Conservation (phyloP, 1,140 invertebrate genomes). For the Macrosteles quadrilineatus region DNA sequence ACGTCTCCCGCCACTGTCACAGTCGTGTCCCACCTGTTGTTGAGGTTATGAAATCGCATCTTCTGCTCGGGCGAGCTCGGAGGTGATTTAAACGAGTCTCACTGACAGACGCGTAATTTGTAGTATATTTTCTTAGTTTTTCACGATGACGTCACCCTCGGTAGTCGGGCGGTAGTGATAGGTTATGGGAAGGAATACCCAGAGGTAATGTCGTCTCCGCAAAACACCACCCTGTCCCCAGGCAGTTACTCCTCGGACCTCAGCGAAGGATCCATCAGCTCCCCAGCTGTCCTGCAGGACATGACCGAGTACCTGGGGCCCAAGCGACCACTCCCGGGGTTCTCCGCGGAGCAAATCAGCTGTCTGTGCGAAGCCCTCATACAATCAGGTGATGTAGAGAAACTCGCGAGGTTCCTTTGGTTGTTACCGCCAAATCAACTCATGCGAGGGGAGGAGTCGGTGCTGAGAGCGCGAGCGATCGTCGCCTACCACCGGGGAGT, state of each 20-base stretch:
- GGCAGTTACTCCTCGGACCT: constrained; percentile 19
- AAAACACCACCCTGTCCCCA: not conserved
- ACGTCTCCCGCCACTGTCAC: too few relatives aligned
- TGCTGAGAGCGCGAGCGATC: constrained; percentile 84
- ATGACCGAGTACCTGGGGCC: constrained; percentile 23
- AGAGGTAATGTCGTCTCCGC: not conserved
- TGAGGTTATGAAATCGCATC: too few relatives aligned
- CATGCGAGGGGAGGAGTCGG: constrained; percentile 80
- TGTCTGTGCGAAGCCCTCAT: constrained; percentile 95
- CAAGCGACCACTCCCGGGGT: constrained; percentile 36
- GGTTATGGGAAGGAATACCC: too few relatives aligned
- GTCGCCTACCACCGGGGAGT: constrained; percentile 91
- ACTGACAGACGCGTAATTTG: too few relatives aligned
- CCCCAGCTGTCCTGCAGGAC: constrained; percentile 9
- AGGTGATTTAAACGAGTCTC: too few relatives aligned
- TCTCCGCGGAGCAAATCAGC: constrained; percentile 62
- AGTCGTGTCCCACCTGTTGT: too few relatives aligned
- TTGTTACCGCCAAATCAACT: constrained; percentile 76
- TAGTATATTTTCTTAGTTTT: too few relatives aligned
- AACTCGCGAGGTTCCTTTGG: constrained; percentile 80
- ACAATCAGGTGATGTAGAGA: constrained; percentile 87
- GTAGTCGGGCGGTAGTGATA: too few relatives aligned
- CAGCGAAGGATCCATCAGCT: constrained; percentile 1
- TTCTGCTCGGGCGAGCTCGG: too few relatives aligned
- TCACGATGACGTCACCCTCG: too few relatives aligned